Conservation (phyloP, 2,797 vertebrate genomes). For the Myotis myotis region DNA sequence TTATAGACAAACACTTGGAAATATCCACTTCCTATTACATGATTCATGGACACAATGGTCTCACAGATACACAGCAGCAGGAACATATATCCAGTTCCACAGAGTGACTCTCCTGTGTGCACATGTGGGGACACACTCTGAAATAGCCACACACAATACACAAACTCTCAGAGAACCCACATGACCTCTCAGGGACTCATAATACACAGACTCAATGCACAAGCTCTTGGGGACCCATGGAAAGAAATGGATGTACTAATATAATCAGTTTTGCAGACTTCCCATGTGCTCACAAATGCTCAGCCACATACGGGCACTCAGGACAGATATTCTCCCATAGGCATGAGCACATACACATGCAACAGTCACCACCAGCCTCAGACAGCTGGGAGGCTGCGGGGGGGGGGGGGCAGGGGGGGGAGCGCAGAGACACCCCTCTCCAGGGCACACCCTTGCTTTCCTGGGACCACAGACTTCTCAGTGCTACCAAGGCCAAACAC, state of each 20-base stretch:
- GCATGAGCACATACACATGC: neutral
- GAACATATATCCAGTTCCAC: neutral
- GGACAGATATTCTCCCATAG: neutral
- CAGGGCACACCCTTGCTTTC: neutral
- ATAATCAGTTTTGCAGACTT: neutral
- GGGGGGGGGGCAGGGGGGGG: rapidly evolving
- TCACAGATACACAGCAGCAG: neutral
- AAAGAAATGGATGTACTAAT: neutral
- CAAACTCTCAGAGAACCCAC: neutral
- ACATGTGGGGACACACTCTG: neutral
- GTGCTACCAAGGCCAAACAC: neutral
- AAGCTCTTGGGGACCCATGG: neutral
- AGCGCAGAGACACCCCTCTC: neutral
- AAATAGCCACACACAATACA: neutral
- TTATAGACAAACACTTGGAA: neutral
- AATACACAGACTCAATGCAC: neutral
- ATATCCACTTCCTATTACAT: neutral
- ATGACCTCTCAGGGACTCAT: neutral
- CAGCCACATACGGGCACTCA: neutral
- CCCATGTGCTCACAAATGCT: neutral
- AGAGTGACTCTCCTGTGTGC: neutral
- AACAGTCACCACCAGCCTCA: neutral
- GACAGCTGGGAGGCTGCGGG: neutral
- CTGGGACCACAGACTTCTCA: neutral
- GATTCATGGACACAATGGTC: neutral